Evolutionary conservation across 2,797 vertebrate species (phyloP).

Genomic region (Sebastiscus albofasciatus): DNA sequence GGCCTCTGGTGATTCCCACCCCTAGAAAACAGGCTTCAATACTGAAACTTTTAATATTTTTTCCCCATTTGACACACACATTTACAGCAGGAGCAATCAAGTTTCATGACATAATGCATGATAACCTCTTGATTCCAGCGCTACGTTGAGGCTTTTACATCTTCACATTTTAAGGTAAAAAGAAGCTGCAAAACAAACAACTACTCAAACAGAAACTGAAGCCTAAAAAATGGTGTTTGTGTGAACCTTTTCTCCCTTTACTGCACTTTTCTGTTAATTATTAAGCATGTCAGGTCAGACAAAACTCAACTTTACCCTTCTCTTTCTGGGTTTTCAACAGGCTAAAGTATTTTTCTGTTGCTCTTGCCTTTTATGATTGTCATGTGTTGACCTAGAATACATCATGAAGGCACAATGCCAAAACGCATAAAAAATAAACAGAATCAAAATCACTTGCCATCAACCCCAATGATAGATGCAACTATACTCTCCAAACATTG

Average conservation of each 20-base stretch:
- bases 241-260: background rate
- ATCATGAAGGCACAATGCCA: background rate
- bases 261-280: conserved; percentile 39
- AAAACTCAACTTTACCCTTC: conserved; percentile 2
- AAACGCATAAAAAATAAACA: background rate
- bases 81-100: background rate
- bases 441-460: background rate
- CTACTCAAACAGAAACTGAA: background rate
- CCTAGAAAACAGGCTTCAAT: background rate
- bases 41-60: rapidly evolving
- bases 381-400: background rate
- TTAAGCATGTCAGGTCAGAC: conserved; percentile 14
- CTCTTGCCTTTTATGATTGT: background rate
- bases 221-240: background rate
- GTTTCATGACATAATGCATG: background rate
- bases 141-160: background rate
- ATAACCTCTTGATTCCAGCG: background rate
- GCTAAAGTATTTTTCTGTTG: background rate
- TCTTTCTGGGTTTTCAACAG: conserved; percentile 7
- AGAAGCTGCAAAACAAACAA: background rate
- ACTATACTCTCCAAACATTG: background rate
- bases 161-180: background rate
- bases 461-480: background rate
- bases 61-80: background rate
- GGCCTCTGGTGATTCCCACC: no score